Conservation (phyloP, 2,888 invertebrate genomes). For the Megalurothrips usitatus region DNA sequence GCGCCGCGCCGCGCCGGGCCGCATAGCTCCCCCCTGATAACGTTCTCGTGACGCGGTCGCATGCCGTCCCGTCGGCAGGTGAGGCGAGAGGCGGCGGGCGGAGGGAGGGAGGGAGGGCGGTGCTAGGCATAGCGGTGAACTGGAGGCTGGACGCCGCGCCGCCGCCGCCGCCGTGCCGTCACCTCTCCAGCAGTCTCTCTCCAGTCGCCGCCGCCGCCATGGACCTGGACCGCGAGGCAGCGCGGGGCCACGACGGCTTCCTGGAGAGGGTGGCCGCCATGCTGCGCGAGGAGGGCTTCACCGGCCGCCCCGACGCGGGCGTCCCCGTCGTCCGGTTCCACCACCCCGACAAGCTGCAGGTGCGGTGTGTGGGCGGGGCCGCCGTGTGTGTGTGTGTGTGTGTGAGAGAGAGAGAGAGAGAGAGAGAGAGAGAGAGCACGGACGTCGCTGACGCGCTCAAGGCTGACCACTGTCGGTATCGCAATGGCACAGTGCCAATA, state of each 20-base stretch:
- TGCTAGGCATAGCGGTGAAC: not conserved
- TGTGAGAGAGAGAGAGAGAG: no score
- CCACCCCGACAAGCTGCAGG: slow-evolving; percentile 8
- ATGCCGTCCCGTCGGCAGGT: not conserved
- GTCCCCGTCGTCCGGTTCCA: not conserved
- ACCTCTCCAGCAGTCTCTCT: not conserved
- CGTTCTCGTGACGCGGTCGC: no score
- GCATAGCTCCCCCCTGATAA: no score
- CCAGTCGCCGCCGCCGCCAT: not conserved
- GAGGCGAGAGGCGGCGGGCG: not conserved
- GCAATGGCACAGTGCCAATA: no score
- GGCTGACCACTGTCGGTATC: no score
- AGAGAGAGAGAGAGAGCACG: no score
- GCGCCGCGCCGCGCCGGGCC: no score
- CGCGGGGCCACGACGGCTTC: slow-evolving; percentile 1
- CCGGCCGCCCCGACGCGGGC: not conserved
- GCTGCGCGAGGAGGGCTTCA: slow-evolving; percentile 18
- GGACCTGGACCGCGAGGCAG: not conserved
- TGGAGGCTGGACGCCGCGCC: not conserved
- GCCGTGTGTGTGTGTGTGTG: no score
- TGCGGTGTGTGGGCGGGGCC: no score
- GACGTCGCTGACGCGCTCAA: no score
- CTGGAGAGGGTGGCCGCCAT: slow-evolving; percentile 7
- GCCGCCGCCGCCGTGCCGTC: not conserved
- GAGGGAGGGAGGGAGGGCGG: not conserved